Evolutionary conservation across 2,888 invertebrate genomes (phyloP), one percentile per base, ranked within the genome.

Genomic region (Cremastinae sp.): DNA sequence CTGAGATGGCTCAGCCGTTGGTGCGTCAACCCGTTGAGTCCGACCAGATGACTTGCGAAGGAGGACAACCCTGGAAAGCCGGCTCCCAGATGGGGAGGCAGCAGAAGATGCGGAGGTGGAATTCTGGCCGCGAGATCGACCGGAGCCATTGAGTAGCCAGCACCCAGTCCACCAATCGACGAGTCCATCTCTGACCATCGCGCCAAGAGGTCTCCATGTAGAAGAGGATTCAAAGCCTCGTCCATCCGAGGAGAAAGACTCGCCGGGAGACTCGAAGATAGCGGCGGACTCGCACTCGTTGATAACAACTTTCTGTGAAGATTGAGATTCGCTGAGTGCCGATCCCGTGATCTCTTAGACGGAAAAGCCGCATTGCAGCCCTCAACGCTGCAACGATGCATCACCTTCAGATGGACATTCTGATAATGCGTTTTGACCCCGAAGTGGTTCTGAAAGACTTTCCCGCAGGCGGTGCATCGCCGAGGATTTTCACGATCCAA

Each of bases 291-390:
- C 10, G 92, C 91, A 58, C 93, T 92, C 0, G 95, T 95, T 1
- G 95, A 95, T 62, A 97, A 90, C 68, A 98, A 91, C 89, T 98
- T 98, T 80, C 97, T 93, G 87, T 98, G 98, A 43, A 98, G 92
- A 88, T 96, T 97, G 69, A 96, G 91, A 88, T 98, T 98, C 14
- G 97, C 94, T 86, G 96, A 96, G 90, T 98, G 98, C 1, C 97
- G 93, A 86, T 98, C 98, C 83, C 98, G 94, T 85, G 96, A 96
- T 71, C 97, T 92, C 88, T 97, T 98, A 0, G 98, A 97, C 3
- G 97, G 96, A 89, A 98, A 98, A 0, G 97, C 96, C 0, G 98
- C 98, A 90, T 96, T 96, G 89, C 98, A 98, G 0, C 98, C 97
- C 80, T 97, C 97, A 22, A 97, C 95, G 85, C 95, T 96, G 90